Conservation (phyloP, 2,113 vertebrate species). For the Thomomys bottae region DNA sequence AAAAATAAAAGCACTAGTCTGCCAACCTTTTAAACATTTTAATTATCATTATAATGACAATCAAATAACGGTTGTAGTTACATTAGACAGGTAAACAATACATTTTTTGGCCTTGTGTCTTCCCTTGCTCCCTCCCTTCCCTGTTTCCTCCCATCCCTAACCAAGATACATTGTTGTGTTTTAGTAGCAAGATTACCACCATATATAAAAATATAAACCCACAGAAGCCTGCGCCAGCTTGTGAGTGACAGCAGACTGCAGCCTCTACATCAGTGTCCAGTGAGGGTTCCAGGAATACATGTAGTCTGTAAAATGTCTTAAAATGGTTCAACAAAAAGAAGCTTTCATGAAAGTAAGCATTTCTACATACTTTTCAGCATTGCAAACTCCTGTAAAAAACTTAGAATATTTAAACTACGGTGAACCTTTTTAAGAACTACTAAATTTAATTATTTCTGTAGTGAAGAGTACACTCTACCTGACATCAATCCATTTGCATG, state of each 20-base stretch:
- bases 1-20: no score
- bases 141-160: no score
- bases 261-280: background rate
- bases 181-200: background rate
- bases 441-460: slow-evolving; percentile 28
- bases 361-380: slow-evolving; percentile 40
- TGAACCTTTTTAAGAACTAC: slow-evolving; percentile 38
- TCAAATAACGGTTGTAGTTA: no score
- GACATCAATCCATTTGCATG: background rate
- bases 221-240: background rate
- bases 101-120: no score
- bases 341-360: slow-evolving; percentile 32
- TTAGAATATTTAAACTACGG: background rate
- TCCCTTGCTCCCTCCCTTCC: no score
- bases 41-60: no score
- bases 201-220: background rate
- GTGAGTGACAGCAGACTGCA: background rate
- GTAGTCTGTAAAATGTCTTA: slow-evolving; percentile 5
- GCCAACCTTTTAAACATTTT: no score
- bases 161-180: background rate
- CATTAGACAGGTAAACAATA: no score
- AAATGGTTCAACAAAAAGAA: slow-evolving; percentile 44
- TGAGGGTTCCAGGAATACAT: background rate
- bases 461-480: background rate
- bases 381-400: background rate